Percentiles rank a stretch among this genome's conserved stretches.
Evolutionary conservation across 2,113 vertebrate genomes (phyloP).

Genomic region (Montifringilla adamsi): DNA sequence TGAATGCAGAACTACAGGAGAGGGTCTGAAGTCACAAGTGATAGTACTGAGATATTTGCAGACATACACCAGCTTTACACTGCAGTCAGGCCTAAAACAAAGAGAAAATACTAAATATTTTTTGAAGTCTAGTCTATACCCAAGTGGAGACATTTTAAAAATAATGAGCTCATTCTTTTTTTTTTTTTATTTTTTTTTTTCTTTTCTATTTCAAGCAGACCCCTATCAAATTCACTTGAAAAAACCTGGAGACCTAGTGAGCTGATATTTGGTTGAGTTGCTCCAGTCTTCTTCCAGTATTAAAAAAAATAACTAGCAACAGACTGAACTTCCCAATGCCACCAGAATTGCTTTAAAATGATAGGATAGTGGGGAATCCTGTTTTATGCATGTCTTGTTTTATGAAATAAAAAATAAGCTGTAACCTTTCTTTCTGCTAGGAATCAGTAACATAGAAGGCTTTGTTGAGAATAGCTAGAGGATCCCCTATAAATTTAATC

Average conservation of each 20-base stretch:
- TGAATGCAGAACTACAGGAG: background rate
- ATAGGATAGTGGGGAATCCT: background rate
- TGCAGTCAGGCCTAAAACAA: background rate
- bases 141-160: background rate
- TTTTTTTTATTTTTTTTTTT: background rate
- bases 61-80: background rate
- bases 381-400: background rate
- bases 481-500: background rate
- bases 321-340: background rate
- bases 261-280: background rate
- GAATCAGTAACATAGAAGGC: background rate
- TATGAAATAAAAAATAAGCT: background rate
- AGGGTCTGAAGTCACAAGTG: background rate
- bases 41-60: background rate
- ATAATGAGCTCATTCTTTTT: rapidly evolving
- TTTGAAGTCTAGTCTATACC: background rate
- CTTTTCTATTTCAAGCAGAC: background rate
- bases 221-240: background rate
- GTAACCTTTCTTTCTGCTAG: background rate
- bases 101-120: background rate
- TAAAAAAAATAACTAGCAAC: background rate
- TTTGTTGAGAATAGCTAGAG: background rate
- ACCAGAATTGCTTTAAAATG: background rate
- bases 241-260: background rate
- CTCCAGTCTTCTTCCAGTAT: background rate